A percentile compares a stretch with the other conserved stretches of the same genome.
phyloP scores from a whole-genome alignment of 2,888 invertebrate species.

The Lasioglossum vierecki region DNA sequence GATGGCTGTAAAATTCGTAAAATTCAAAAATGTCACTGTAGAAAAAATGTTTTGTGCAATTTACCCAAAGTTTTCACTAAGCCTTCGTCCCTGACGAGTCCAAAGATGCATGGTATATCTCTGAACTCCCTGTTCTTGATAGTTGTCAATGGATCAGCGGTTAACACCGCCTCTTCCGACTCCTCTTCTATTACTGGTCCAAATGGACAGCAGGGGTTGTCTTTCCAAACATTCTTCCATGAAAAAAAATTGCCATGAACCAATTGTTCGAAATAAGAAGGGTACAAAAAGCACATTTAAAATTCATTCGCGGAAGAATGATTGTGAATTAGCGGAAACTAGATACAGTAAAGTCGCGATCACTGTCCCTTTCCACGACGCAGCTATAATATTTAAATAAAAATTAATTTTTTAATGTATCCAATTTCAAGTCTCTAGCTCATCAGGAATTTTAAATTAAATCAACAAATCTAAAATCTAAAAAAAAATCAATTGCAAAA shows the following conservation, averaged over 20 bases:
- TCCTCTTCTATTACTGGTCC: conserved; percentile 77
- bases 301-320: too few relatives aligned
- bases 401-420: too few relatives aligned
- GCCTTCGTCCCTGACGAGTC: conserved; percentile 75
- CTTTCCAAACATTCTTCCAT: conserved; percentile 58
- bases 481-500: too few relatives aligned
- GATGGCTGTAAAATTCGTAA: not conserved
- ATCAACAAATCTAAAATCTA: too few relatives aligned
- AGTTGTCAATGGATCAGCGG: conserved; percentile 70
- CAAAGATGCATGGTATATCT: conserved; percentile 79
- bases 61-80: conserved; percentile 69
- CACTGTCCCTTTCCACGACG: too few relatives aligned
- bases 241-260: not conserved
- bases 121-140: conserved; percentile 70
- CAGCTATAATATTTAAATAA: too few relatives aligned
- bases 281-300: too few relatives aligned
- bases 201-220: conserved; percentile 64
- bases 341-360: too few relatives aligned
- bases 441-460: too few relatives aligned
- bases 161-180: conserved; percentile 75
- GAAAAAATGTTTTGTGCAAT: not conserved
- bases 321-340: too few relatives aligned
- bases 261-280: not conserved
- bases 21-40: not conserved
- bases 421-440: too few relatives aligned